phyloP scores from a whole-genome alignment of 2,113 vertebrate genomes.

The Apistogramma diplotaenia region DNA sequence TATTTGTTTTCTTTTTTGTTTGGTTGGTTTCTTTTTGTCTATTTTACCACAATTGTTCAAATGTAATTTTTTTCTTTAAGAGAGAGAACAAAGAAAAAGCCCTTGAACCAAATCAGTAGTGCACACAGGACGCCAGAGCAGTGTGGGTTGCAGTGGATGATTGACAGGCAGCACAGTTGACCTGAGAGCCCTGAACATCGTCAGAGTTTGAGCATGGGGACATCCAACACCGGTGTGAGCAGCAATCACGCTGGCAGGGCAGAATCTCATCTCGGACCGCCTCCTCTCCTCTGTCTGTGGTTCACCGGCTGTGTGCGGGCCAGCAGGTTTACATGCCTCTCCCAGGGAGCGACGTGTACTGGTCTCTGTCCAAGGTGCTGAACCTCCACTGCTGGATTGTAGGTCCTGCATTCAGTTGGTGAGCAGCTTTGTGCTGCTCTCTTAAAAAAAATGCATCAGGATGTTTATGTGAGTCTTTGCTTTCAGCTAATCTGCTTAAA shows the following conservation, averaged over 20 bases:
- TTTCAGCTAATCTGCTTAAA: background rate
- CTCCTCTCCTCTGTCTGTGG: background rate
- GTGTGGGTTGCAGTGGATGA: background rate
- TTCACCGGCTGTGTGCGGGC: background rate
- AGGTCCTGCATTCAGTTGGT: background rate
- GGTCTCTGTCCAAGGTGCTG: conserved; percentile 15
- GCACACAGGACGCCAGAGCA: background rate
- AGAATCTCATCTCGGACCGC: conserved; percentile 21
- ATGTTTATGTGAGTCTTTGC: background rate
- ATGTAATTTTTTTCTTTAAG: background rate
- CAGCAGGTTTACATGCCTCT: conserved; percentile 5
- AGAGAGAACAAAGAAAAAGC: background rate
- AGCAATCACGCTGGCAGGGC: background rate
- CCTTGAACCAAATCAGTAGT: background rate
- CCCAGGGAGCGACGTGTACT: background rate
- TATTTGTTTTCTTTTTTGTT: background rate
- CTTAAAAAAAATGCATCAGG: background rate
- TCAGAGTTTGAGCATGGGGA: background rate
- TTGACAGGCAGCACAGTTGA: conserved; percentile 26
- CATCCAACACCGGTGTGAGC: background rate
- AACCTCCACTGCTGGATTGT: background rate
- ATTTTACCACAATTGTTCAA: background rate
- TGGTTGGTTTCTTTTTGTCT: background rate
- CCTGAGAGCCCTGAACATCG: background rate
- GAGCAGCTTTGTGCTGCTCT: background rate